phyloP scores from a whole-genome alignment of 30 jellyfish, hydroid and myxozoan species.

The Aurelia coerulea region DNA sequence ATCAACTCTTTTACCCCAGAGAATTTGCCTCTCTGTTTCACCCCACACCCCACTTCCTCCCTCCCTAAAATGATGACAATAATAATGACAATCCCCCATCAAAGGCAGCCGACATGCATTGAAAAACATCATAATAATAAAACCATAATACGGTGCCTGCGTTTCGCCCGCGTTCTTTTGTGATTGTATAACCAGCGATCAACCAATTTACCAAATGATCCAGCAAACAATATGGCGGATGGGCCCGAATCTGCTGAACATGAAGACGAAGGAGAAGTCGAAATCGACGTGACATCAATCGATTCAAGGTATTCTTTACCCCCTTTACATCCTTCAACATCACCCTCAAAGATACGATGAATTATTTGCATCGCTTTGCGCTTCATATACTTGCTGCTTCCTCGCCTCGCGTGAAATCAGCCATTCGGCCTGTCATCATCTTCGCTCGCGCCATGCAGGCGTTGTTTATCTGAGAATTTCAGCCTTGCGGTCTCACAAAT shows the following conservation, averaged over 20 bases:
- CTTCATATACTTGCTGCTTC: conserved; percentile 37
- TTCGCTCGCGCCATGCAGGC: conserved; percentile 78
- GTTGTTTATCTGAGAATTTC: conserved; percentile 62
- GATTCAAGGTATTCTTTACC: conserved; percentile 28
- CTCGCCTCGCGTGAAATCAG: conserved; percentile 58
- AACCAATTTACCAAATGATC: conserved; percentile 71
- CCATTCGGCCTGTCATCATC: conserved; percentile 49
- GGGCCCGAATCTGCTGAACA: conserved; percentile 72
- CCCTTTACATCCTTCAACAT: neutral
- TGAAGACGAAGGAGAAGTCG: conserved; percentile 66
- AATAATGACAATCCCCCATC: too few relatives aligned
- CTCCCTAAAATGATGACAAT: too few relatives aligned
- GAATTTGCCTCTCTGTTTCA: too few relatives aligned
- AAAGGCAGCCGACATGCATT: too few relatives aligned
- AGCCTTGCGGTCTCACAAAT: conserved; percentile 51
- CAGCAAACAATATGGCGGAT: conserved; percentile 80
- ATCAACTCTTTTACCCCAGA: too few relatives aligned
- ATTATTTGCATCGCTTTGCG: neutral
- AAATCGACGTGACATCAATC: conserved; percentile 54
- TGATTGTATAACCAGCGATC: conserved; percentile 58
- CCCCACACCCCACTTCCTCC: too few relatives aligned
- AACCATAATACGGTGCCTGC: conserved; percentile 2
- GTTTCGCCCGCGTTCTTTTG: conserved; percentile 49
- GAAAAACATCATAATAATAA: too few relatives aligned
- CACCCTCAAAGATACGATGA: neutral